Evolutionary conservation across 2,888 invertebrate genomes (phyloP).

Genomic region (Pseudococcus viburni): DNA sequence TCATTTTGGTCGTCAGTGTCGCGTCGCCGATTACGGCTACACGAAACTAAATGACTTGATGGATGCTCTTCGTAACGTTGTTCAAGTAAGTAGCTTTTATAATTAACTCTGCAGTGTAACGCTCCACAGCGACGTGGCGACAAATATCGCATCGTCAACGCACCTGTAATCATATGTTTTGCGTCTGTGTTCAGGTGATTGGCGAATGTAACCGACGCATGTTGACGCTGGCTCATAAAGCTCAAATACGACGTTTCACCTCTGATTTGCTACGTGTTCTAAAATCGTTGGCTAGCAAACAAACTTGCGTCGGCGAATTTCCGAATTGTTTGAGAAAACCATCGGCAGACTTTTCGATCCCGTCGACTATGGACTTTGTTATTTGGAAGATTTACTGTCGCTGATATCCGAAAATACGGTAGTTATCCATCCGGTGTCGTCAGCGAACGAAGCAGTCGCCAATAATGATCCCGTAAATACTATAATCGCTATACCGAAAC

Average conservation of each 20-base stretch:
- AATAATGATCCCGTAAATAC: slow-evolving; percentile 72
- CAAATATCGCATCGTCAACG: neutral
- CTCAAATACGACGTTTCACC: slow-evolving; percentile 91
- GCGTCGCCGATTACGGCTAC: slow-evolving; percentile 97
- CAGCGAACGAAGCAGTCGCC: slow-evolving; percentile 29
- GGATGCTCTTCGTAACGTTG: slow-evolving; percentile 87
- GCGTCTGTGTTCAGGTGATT: slow-evolving; percentile 78
- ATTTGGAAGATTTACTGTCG: slow-evolving; percentile 83
- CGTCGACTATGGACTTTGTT: slow-evolving; percentile 90
- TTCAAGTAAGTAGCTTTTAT: slow-evolving; percentile 77
- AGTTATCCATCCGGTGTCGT: slow-evolving; percentile 74
- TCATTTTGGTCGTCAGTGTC: slow-evolving; percentile 95
- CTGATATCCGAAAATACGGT: slow-evolving; percentile 82
- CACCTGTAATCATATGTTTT: neutral
- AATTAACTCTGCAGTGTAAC: too few species aligned
- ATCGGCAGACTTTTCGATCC: slow-evolving; percentile 77
- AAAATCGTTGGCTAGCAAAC: slow-evolving; percentile 86
- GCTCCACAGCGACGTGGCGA: too few species aligned
- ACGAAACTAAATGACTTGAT: slow-evolving; percentile 92
- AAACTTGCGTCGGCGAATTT: slow-evolving; percentile 81
- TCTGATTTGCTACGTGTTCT: slow-evolving; percentile 90
- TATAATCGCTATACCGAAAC: slow-evolving; percentile 84
- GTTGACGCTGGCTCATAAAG: slow-evolving; percentile 89
- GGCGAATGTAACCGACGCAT: slow-evolving; percentile 90
- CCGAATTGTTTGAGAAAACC: slow-evolving; percentile 71